These are phyloP conservation scores for Premnoplex brunnescens DNA, from an alignment of 2,797 vertebrate species.

Conservation along the genomic window DNA sequence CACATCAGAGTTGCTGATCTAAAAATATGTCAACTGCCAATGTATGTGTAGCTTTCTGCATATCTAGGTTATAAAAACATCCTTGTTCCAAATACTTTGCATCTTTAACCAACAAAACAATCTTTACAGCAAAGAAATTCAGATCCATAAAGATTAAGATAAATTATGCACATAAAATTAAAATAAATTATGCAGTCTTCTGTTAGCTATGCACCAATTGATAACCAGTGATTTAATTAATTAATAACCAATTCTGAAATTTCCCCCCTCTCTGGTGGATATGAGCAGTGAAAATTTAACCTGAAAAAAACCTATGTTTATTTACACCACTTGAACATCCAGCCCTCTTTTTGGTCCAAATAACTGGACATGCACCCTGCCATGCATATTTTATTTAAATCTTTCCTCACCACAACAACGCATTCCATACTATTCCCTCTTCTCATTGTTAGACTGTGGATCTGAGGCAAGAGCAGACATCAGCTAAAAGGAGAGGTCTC, in stretches of 20 bases:
- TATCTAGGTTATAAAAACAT: neutral
- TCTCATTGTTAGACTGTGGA: neutral
- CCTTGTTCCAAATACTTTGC: neutral
- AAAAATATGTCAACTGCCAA: neutral
- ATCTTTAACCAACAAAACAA: neutral
- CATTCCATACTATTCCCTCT: neutral
- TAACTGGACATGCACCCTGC: neutral
- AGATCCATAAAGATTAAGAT: neutral
- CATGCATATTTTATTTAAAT: neutral
- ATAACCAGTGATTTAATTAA: neutral
- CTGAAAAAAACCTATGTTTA: neutral
- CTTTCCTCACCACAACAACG: neutral
- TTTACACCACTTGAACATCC: neutral
- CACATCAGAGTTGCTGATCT: neutral
- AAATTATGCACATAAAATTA: neutral
- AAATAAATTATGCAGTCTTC: neutral
- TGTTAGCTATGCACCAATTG: neutral
- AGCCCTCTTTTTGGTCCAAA: neutral
- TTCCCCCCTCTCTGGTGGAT: neutral
- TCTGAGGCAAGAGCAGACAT: neutral
- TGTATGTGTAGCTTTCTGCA: neutral
- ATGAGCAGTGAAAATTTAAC: neutral
- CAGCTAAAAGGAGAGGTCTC: neutral
- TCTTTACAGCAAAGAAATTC: neutral
- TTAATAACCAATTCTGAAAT: neutral